Conservation (phyloP, 2,797 vertebrate genomes). For the Malurus splendens region DNA sequence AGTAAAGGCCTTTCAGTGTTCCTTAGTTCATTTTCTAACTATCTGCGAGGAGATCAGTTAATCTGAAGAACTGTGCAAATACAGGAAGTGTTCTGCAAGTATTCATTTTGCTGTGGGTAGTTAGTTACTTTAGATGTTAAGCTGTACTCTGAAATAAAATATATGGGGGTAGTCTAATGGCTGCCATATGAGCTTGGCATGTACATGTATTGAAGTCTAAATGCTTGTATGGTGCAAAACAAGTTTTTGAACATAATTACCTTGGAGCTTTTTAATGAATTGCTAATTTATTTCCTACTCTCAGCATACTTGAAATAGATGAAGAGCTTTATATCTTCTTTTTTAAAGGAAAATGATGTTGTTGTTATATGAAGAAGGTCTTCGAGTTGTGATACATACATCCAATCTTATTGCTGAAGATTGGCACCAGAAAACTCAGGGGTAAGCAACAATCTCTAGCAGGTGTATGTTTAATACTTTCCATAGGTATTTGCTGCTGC, state of each 20-base stretch:
- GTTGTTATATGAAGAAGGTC: slow-evolving; percentile 90
- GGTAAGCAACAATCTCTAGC: slow-evolving; percentile 68
- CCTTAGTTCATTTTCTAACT: background rate
- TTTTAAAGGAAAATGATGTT: slow-evolving; percentile 93
- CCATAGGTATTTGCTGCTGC: background rate
- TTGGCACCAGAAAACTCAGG: slow-evolving; percentile 98
- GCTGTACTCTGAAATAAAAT: background rate
- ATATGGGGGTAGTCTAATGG: background rate
- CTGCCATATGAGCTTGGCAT: background rate
- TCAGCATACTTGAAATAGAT: background rate
- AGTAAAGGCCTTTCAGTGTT: background rate
- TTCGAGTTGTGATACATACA: slow-evolving; percentile 91
- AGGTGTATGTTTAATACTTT: background rate
- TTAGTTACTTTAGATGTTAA: background rate
- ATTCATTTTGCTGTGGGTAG: background rate
- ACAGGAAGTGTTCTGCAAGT: background rate
- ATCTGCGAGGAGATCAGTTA: background rate
- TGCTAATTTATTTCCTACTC: background rate
- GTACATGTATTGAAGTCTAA: background rate
- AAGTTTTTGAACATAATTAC: background rate
- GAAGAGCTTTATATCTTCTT: background rate
- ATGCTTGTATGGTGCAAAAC: background rate
- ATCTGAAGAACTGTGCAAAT: background rate
- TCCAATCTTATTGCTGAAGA: slow-evolving; percentile 93
- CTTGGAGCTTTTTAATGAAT: background rate